Evolutionary conservation across 2,113 vertebrate genomes (phyloP).

Genomic region (Dasyprocta punctata): DNA sequence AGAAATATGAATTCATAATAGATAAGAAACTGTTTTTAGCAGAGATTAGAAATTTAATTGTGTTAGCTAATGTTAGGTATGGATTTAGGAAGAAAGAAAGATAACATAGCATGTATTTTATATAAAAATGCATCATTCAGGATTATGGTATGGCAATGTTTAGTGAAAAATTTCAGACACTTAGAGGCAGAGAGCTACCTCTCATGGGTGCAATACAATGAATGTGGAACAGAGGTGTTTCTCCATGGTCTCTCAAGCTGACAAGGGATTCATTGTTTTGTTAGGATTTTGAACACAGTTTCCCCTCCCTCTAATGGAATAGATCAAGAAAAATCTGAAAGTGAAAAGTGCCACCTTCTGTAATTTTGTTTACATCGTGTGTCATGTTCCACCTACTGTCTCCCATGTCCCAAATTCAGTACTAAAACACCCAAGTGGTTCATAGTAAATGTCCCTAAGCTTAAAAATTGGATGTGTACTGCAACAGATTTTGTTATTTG

Average conservation of each 20-base stretch:
- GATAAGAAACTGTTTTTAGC: background rate
- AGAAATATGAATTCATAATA: background rate
- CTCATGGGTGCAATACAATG: background rate
- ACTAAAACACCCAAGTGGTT: background rate
- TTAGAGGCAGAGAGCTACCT: background rate
- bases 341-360: background rate
- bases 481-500: background rate
- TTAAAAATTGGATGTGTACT: background rate
- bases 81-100: background rate
- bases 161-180: background rate
- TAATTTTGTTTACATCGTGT: background rate
- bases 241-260: background rate
- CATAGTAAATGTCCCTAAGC: background rate
- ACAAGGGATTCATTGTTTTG: background rate
- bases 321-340: background rate
- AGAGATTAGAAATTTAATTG: background rate
- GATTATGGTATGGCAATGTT: background rate
- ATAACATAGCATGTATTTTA: background rate
- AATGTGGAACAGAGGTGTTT: background rate
- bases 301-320: background rate
- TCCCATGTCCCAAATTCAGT: background rate
- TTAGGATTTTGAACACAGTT: background rate
- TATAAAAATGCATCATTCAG: background rate
- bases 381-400: fast-evolving
- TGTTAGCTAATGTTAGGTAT: background rate